A percentile compares a stretch with the other conserved stretches of the same genome.
These are phyloP conservation scores for Nothobranchius furzeri DNA, from an alignment of 2,113 vertebrate species.

Conservation along the genomic window DNA sequence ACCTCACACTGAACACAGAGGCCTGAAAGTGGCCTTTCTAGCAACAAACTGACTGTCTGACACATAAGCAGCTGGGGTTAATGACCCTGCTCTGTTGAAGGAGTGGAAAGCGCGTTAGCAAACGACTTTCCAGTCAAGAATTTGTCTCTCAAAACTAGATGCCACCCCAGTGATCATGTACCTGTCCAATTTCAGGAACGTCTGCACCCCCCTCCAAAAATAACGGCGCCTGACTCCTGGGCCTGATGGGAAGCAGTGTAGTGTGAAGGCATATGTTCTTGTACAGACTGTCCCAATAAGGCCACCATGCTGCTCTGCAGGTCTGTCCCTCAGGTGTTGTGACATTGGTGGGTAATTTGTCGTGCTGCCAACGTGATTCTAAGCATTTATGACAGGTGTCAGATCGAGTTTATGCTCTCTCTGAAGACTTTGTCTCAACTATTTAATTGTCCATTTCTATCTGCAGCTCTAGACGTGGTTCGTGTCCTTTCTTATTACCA, in stretches of 20 bases:
- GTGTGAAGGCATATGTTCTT: conserved; percentile 41
- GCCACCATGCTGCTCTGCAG: conserved; percentile 43
- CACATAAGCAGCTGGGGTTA: background rate
- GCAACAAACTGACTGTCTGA: conserved; percentile 2
- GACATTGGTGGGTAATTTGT: conserved; percentile 67
- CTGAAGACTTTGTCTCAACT: conserved; percentile 66
- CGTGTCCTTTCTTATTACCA: conserved; percentile 63
- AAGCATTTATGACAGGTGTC: conserved; percentile 75
- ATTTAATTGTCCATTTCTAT: conserved; percentile 64
- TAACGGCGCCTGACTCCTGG: conserved; percentile 4
- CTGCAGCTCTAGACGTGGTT: conserved; percentile 37
- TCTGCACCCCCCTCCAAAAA: background rate
- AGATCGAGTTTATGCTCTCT: conserved; percentile 66
- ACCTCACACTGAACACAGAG: background rate
- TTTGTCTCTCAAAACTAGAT: background rate
- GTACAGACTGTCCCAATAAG: conserved; percentile 22
- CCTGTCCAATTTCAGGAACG: background rate
- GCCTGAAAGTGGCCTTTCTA: background rate
- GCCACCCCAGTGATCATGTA: background rate
- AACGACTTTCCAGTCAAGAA: background rate
- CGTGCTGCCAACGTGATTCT: conserved; percentile 52
- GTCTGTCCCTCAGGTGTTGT: conserved; percentile 53
- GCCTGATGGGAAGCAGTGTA: conserved; percentile 14
- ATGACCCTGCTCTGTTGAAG: background rate
- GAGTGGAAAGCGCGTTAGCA: background rate